These are phyloP conservation scores for Pimephales promelas DNA, from an alignment of 2,113 vertebrate genomes.

Conservation along the genomic window DNA sequence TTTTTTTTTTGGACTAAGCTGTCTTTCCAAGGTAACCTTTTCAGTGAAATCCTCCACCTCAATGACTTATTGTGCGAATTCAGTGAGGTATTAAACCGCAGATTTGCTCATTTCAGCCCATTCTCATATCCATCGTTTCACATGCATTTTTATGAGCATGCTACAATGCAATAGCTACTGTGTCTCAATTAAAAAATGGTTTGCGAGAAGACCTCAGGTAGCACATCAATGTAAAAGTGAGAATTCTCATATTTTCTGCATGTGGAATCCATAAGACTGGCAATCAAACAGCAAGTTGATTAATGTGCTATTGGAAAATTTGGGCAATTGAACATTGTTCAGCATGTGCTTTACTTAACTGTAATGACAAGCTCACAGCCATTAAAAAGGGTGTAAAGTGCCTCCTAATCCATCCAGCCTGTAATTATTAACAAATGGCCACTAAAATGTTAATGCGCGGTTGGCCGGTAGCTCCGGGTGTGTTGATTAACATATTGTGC, in stretches of 20 bases:
- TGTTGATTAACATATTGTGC: conserved; percentile 40
- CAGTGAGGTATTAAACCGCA: conserved; percentile 42
- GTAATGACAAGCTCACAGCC: conserved; percentile 45
- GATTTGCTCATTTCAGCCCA: conserved; percentile 48
- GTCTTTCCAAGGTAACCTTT: conserved; percentile 52
- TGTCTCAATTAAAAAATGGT: conserved; percentile 31
- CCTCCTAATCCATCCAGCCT: conserved; percentile 56
- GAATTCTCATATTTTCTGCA: background rate
- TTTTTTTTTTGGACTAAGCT: conserved; percentile 42
- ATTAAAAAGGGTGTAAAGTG: conserved; percentile 53
- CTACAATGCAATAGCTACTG: conserved; percentile 28
- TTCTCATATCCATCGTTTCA: conserved; percentile 14
- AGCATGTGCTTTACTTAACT: conserved; percentile 49
- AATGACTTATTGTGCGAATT: conserved; percentile 52
- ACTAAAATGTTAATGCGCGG: conserved; percentile 55
- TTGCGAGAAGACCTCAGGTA: conserved; percentile 7
- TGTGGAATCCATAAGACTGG: conserved; percentile 5
- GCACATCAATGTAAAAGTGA: conserved; percentile 30
- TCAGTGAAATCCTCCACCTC: conserved; percentile 41
- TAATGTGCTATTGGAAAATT: conserved; percentile 42
- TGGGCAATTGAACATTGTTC: conserved; percentile 45
- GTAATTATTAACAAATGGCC: conserved; percentile 63
- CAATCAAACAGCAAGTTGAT: conserved; percentile 23
- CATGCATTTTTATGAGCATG: conserved; percentile 49
- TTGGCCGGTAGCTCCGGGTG: conserved; percentile 43